Percentiles rank a stretch among this genome's conserved stretches.
Conservation (phyloP, 2,888 invertebrate species). For the Cyrtodaria siliqua region DNA sequence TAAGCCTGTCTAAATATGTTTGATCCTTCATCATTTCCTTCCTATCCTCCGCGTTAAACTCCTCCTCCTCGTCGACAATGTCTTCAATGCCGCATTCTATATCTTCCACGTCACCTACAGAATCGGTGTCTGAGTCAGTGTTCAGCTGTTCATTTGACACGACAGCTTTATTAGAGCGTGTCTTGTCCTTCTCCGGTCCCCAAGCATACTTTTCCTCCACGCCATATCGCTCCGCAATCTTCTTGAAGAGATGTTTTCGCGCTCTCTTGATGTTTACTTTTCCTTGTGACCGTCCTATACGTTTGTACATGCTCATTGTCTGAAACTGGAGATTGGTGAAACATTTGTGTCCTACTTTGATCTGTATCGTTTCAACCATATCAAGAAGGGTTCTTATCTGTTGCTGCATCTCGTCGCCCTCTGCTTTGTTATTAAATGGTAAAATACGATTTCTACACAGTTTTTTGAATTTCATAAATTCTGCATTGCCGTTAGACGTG, state of each 20-base stretch:
- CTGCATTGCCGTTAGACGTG: conserved; percentile 10
- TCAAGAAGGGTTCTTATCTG: conserved; percentile 15
- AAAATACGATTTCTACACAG: conserved; percentile 20
- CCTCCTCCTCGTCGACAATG: conserved; percentile 20
- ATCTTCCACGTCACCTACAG: background rate
- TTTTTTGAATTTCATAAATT: conserved; percentile 12
- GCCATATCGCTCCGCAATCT: conserved; percentile 21
- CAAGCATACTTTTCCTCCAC: conserved; percentile 17
- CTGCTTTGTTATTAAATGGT: conserved; percentile 20
- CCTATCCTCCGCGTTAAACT: conserved; percentile 1
- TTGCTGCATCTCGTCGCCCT: background rate
- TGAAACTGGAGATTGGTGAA: conserved; percentile 35
- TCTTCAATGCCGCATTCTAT: conserved; percentile 42
- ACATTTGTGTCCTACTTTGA: conserved; percentile 11
- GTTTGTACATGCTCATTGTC: conserved; percentile 24
- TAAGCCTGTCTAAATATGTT: conserved; percentile 22
- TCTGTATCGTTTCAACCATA: conserved; percentile 13
- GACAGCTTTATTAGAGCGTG: no score
- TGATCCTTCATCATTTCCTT: conserved; percentile 5
- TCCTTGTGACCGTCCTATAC: conserved; percentile 11
- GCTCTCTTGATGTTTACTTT: conserved; percentile 21
- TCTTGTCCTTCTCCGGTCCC: conserved; percentile 7
- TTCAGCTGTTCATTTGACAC: no score
- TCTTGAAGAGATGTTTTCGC: conserved; percentile 16
- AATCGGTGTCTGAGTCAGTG: background rate